Conservation (phyloP, 2,797 vertebrate genomes). For the Acestrorhynchus altus region DNA sequence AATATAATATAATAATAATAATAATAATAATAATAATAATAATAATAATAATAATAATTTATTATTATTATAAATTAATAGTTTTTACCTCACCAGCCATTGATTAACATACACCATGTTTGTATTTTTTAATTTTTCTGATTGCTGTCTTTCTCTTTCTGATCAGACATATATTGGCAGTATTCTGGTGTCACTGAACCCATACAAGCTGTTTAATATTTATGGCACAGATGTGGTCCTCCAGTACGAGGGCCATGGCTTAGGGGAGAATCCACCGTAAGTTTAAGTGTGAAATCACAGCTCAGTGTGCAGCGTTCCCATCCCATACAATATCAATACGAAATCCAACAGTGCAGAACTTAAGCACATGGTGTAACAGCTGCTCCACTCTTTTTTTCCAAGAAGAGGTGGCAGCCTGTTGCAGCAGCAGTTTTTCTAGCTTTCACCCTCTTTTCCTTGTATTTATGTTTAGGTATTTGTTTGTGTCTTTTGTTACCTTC, state of each 20-base stretch:
- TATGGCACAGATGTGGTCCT: slow-evolving; percentile 92
- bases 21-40: too few species aligned
- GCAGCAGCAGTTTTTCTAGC: too few species aligned
- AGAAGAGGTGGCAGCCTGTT: too few species aligned
- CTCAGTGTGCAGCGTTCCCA: background rate
- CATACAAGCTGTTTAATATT: slow-evolving; percentile 90
- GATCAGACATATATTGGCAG: slow-evolving; percentile 94
- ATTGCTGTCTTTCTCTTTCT: slow-evolving; percentile 27
- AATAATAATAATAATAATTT: too few species aligned
- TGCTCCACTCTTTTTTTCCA: too few species aligned
- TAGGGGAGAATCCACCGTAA: slow-evolving; percentile 96
- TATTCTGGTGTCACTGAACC: slow-evolving; percentile 94
- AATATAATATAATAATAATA: too few species aligned
- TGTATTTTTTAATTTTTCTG: background rate
- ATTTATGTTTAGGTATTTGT: too few species aligned
- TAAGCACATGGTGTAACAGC: too few species aligned
- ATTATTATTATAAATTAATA: too few species aligned
- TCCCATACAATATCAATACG: too few species aligned
- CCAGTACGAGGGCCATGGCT: slow-evolving; percentile 87
- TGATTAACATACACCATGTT: background rate
- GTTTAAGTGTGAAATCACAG: slow-evolving; percentile 56
- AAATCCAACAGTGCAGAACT: background rate
- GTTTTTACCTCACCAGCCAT: background rate
- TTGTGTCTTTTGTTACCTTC: too few species aligned
- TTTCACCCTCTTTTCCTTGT: too few species aligned